These are phyloP conservation scores for Neoseiulus cucumeris DNA, from an alignment of 1,140 invertebrate genomes.

Conservation along the genomic window DNA sequence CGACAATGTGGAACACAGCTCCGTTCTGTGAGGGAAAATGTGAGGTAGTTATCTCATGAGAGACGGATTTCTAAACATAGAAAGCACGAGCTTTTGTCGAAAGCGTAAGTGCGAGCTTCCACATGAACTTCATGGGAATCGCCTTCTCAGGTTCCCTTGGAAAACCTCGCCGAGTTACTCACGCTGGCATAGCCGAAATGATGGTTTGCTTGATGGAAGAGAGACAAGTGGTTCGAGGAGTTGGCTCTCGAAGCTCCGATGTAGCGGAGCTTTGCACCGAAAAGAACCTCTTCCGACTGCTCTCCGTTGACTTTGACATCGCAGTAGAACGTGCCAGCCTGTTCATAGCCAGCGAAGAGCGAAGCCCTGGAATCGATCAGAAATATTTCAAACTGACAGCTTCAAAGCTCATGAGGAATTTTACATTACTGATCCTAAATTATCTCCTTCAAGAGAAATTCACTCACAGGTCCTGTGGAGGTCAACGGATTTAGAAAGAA, in stretches of 20 bases:
- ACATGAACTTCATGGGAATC: not conserved
- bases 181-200: not conserved
- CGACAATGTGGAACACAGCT: not conserved
- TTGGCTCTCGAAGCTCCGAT: not conserved
- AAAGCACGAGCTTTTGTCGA: not conserved
- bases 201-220: not conserved
- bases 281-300: not conserved
- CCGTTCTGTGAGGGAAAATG: not conserved
- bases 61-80: not conserved
- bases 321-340: not conserved
- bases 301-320: not conserved
- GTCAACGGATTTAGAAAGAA: not conserved
- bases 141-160: not conserved
- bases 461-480: not conserved
- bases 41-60: not conserved
- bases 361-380: not conserved
- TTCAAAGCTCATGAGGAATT: not conserved
- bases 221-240: not conserved
- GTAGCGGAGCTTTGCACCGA: not conserved
- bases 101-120: not conserved
- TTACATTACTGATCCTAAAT: not conserved
- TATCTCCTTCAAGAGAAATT: not conserved
- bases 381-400: not conserved
- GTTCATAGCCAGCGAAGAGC: not conserved
- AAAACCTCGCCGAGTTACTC: not conserved